phyloP scores from a whole-genome alignment of 2,797 vertebrate species.

The Parotocinclus haroldoi region DNA sequence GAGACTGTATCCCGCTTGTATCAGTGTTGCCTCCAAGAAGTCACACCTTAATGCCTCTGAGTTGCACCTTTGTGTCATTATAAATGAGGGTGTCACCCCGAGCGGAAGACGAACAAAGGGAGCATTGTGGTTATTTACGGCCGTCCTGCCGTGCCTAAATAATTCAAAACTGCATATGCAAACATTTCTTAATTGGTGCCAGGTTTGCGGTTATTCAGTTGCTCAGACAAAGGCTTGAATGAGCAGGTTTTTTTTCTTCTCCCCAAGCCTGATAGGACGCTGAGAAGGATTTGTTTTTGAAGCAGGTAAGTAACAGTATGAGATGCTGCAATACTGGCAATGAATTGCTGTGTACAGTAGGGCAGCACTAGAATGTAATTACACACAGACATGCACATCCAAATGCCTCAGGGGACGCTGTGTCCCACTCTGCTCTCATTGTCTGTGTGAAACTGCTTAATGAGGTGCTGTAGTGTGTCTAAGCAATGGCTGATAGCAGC shows the following conservation, averaged over 20 bases:
- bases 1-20: not conserved
- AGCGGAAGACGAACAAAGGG: constrained; percentile 9
- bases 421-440: constrained; percentile 25
- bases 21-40: constrained; percentile 8
- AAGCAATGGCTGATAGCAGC: constrained; percentile 17
- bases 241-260: not conserved
- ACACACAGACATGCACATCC: constrained; percentile 16
- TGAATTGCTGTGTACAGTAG: constrained; percentile 29
- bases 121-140: constrained; percentile 4
- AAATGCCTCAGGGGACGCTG: constrained; percentile 21
- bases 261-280: not conserved
- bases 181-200: constrained; percentile 20
- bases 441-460: constrained; percentile 29
- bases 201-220: constrained; percentile 6
- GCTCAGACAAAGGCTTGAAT: not conserved
- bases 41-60: constrained; percentile 31
- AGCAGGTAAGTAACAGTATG: constrained; percentile 12
- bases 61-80: constrained; percentile 22
- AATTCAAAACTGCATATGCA: not conserved
- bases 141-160: not conserved
- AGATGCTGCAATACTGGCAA: constrained; percentile 22
- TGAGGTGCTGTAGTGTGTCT: constrained; percentile 16
- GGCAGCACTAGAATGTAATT: constrained; percentile 20
- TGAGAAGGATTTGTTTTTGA: constrained; percentile 8
- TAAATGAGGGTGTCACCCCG: constrained; percentile 6